These are phyloP conservation scores for Catotricha subobsoleta DNA, from an alignment of 2,888 invertebrate genomes.

Conservation along the genomic window DNA sequence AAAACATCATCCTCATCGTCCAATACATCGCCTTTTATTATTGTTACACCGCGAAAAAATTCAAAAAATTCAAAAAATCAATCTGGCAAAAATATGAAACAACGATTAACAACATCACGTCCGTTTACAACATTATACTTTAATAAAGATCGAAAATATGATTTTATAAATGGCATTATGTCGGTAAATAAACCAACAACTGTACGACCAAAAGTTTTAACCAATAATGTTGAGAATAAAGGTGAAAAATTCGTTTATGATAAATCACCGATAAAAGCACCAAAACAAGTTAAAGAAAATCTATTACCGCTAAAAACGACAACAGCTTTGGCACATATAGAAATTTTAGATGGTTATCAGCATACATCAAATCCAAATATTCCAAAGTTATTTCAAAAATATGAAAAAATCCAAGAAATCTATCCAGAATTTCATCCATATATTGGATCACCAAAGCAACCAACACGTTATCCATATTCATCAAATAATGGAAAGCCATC, in stretches of 20 bases:
- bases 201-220: not conserved
- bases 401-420: conserved; percentile 58
- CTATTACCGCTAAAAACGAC: not conserved
- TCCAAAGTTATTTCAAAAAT: conserved; percentile 52
- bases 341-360: conserved; percentile 11
- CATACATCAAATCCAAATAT: conserved; percentile 32
- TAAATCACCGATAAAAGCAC: conserved; percentile 23
- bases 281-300: conserved; percentile 26
- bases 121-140: conserved; percentile 4
- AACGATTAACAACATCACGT: conserved; percentile 4
- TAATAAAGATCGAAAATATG: conserved; percentile 1
- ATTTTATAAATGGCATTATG: not conserved
- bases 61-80: conserved; percentile 11
- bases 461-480: conserved; percentile 15
- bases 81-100: conserved; percentile 9
- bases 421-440: conserved; percentile 49
- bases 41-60: conserved; percentile 12
- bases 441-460: conserved; percentile 20
- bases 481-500: conserved; percentile 21
- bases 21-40: conserved; percentile 11
- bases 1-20: conserved; percentile 11
- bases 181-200: conserved; percentile 9
- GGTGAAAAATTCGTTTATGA: conserved; percentile 11
- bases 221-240: conserved; percentile 6
- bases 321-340: conserved; percentile 15